Conservation (phyloP, 2,888 invertebrate species). For the Scaptomyza reducta region DNA sequence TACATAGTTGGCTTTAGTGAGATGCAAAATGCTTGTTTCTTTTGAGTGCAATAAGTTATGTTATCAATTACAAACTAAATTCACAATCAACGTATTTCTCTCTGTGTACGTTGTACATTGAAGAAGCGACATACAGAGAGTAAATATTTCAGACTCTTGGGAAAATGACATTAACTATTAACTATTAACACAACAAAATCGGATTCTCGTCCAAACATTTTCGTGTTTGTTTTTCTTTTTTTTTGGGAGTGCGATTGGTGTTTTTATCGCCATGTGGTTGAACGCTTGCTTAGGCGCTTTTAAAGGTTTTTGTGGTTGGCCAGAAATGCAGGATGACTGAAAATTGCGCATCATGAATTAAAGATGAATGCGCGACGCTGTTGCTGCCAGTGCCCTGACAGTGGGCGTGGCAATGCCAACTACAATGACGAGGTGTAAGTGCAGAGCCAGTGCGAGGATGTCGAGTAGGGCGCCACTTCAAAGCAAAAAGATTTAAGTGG, state of each 20-base stretch:
- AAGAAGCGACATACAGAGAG: background rate
- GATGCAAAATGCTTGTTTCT: too few relatives aligned
- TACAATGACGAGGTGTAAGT: conserved; percentile 49
- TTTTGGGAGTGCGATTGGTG: background rate
- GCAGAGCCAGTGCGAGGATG: conserved; percentile 3
- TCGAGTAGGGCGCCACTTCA: conserved; percentile 45
- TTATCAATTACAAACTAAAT: too few relatives aligned
- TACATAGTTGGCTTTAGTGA: background rate
- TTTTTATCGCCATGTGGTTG: conserved; percentile 1
- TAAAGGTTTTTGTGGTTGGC: conserved; percentile 29
- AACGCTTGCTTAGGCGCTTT: conserved; percentile 13
- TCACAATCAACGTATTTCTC: background rate
- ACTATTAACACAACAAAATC: background rate
- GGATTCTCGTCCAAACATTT: conserved; percentile 4
- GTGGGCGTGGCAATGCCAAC: conserved; percentile 50
- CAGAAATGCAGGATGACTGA: conserved; percentile 32
- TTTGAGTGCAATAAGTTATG: too few relatives aligned
- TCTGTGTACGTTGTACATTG: background rate
- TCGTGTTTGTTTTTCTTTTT: background rate
- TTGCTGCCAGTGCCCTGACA: conserved; percentile 19
- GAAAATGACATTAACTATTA: background rate
- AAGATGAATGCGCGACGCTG: conserved; percentile 61
- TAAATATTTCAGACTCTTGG: background rate
- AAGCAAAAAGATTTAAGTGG: conserved; percentile 46
- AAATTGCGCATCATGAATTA: conserved; percentile 70